Evolutionary conservation across 2,888 invertebrate species (phyloP).

Genomic region (Ypsolopha sequella): DNA sequence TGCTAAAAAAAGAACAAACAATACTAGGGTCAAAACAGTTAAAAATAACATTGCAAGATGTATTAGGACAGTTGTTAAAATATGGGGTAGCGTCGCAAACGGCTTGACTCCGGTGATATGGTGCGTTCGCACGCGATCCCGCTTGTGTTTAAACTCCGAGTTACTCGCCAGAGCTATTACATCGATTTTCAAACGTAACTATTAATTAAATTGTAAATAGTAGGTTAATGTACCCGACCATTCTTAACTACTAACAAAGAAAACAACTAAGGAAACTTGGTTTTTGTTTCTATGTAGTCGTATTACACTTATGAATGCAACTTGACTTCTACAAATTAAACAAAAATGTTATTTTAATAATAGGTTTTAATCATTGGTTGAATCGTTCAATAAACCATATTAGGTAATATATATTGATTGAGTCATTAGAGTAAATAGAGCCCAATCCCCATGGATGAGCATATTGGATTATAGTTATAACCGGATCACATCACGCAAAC

Average conservation of each 20-base stretch:
- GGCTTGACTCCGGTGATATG: constrained; percentile 53
- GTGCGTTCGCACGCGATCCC: constrained; percentile 58
- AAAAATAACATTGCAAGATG: constrained; percentile 71
- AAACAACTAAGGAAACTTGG: no score
- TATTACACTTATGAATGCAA: no score
- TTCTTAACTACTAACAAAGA: not conserved
- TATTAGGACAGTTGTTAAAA: constrained; percentile 72
- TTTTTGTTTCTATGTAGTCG: no score
- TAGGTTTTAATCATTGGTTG: not conserved
- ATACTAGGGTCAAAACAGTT: constrained; percentile 65
- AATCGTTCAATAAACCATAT: constrained; percentile 33
- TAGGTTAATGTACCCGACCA: not conserved
- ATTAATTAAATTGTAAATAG: no score
- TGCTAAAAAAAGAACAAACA: constrained; percentile 56
- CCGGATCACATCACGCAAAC: constrained; percentile 66
- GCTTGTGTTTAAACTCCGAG: constrained; percentile 23
- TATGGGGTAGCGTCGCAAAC: constrained; percentile 59
- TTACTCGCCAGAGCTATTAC: not conserved
- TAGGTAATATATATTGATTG: constrained; percentile 7
- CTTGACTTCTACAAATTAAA: no score
- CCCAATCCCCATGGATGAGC: constrained; percentile 59
- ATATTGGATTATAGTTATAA: constrained; percentile 66
- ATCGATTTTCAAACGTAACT: constrained; percentile 1
- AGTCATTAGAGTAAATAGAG: constrained; percentile 36
- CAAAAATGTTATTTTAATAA: no score